Evolutionary conservation across 2,113 vertebrate genomes (phyloP), one percentile per base, ranked within the genome.

Genomic region (Vulpes lagopus): DNA sequence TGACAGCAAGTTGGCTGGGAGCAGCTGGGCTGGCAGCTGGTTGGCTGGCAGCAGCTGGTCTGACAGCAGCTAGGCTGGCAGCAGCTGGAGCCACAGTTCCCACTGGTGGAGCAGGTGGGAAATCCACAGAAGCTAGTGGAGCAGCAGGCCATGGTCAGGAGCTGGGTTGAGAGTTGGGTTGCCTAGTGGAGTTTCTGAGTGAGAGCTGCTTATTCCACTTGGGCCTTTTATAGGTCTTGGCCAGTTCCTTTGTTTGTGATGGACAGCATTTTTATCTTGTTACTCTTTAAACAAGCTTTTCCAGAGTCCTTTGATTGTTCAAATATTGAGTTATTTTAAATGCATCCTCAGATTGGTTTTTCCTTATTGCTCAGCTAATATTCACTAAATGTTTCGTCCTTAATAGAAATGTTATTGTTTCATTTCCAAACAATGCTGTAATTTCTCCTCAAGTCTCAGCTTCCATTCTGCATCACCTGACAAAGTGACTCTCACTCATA

Each of bases 101-200:
- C 96, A 7, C 83, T 3, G 3, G 86, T 92, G 78, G 97, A 97
- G 5, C 89, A 98, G 43, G 53, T 92, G 92, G 98, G 98, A 23
- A 98, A 95, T 2, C 97, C 97, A 19, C 88, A 98, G 95, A 98
- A 98, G 79, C 95, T 95, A 0, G 96, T 97, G 15, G 78, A 23
- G 7, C 95, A 97, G 82, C 96, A 97, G 64, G 96, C 95, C 98
- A 98, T 98, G 74, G 93, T 60, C 20, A 65, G 89, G 57, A 23
- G 62, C 2, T 30, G 23, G n/a, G 15, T 0, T 67, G 87, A 87
- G 73, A 62, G 62, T 4, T 80, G 85, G 35, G 38, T 43, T 74
- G 62, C 76, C 43, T 57, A n/a, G 4, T 90, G 51, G 22, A 53
- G 90, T 94, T 84, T 90, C 92, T 96, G 86, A 22, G 16, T 90